These are phyloP conservation scores for Holothuria leucospilota DNA, from an alignment of 53 echinoderm and acorn worm species.

Conservation along the genomic window DNA sequence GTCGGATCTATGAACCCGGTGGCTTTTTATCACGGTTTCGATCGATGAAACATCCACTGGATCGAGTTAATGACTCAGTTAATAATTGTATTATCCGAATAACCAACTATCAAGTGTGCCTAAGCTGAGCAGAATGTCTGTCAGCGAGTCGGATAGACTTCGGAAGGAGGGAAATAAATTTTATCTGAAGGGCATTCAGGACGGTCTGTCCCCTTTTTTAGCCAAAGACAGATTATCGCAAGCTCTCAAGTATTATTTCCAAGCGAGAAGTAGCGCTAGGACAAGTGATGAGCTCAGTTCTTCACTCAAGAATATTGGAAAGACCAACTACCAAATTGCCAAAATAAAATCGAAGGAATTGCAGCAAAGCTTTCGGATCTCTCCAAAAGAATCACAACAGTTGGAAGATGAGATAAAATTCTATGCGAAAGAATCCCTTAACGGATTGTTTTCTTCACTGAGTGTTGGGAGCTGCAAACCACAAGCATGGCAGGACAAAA, in stretches of 20 bases:
- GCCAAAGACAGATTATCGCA: conserved; percentile 3
- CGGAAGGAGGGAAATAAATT: background rate
- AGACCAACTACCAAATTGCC: conserved; percentile 28
- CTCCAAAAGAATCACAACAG: background rate
- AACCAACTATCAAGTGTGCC: too few species aligned
- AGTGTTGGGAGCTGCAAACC: background rate
- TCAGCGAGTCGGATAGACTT: background rate
- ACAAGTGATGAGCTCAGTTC: background rate
- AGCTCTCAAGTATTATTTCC: conserved; percentile 20
- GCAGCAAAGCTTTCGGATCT: too few species aligned
- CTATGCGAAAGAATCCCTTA: conserved; percentile 24
- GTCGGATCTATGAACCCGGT: too few species aligned
- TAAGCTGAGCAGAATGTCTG: too few species aligned
- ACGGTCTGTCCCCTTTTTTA: conserved; percentile 10
- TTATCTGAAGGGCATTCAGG: background rate
- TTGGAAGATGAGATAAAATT: conserved; percentile 24
- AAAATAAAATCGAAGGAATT: conserved; percentile 10
- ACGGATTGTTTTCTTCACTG: conserved; percentile 15
- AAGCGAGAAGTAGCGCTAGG: background rate
- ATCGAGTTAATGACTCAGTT: too few species aligned
- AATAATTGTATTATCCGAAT: too few species aligned
- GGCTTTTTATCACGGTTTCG: too few species aligned
- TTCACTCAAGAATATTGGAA: conserved; percentile 10
- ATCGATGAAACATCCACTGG: too few species aligned
- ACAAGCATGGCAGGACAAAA: conserved; percentile 8